phyloP scores from a whole-genome alignment of 2,888 invertebrate species.

The Tortricodes alternella region DNA sequence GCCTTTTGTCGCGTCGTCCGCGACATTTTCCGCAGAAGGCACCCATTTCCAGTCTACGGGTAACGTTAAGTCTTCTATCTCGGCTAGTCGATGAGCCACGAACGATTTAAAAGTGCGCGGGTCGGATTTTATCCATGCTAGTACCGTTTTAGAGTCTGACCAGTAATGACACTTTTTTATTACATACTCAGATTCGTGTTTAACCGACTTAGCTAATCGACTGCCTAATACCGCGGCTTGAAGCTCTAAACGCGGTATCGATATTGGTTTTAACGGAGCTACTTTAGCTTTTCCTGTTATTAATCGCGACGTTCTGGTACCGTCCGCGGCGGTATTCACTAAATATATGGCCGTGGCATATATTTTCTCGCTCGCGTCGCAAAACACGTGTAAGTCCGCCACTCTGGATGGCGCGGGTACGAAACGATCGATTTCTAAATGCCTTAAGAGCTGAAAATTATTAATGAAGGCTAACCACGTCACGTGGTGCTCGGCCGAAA shows the following conservation, averaged over 20 bases:
- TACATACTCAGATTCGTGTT: background rate
- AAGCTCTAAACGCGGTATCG: constrained; percentile 32
- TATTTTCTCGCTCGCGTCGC: constrained; percentile 39
- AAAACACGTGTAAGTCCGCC: constrained; percentile 33
- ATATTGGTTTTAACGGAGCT: constrained; percentile 26
- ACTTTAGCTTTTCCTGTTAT: constrained; percentile 28
- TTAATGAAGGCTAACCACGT: background rate
- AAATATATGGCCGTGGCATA: constrained; percentile 37
- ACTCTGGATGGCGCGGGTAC: background rate
- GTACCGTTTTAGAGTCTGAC: constrained; percentile 1
- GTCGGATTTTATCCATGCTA: background rate
- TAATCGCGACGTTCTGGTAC: constrained; percentile 34
- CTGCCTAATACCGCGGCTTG: constrained; percentile 31
- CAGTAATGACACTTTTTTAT: background rate
- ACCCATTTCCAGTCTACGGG: background rate
- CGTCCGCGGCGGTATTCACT: constrained; percentile 5
- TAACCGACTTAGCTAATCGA: background rate
- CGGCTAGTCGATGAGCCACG: background rate
- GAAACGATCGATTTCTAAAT: background rate
- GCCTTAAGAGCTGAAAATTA: background rate
- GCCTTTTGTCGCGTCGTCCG: background rate
- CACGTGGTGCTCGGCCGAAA: background rate
- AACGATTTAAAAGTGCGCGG: background rate
- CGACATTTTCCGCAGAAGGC: background rate
- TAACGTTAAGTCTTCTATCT: background rate